phyloP scores from a whole-genome alignment of 2,888 invertebrate genomes.

The Sympetrum striolatum region DNA sequence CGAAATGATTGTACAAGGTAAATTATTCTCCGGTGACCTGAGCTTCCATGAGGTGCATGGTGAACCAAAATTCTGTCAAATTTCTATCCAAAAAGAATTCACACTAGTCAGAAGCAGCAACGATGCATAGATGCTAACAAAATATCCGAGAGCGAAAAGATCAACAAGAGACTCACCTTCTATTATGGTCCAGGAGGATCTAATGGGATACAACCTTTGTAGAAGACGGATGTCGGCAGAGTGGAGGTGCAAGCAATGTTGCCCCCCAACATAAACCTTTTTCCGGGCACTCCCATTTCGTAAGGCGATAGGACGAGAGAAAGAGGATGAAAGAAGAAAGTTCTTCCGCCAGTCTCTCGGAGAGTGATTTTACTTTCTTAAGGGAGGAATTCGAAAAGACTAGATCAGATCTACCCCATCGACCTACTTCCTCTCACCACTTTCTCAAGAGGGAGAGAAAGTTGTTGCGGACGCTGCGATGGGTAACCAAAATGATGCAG shows the following conservation, averaged over 20 bases:
- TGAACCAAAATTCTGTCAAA: background rate
- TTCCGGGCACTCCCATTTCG: background rate
- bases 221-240: slow-evolving; percentile 7
- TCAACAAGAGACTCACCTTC: background rate
- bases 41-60: background rate
- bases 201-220: background rate
- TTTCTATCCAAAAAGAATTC: background rate
- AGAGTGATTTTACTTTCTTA: background rate
- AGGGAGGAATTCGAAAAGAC: background rate
- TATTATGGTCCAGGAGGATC: background rate
- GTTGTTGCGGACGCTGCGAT: background rate
- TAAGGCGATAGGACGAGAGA: background rate
- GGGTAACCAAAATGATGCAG: background rate
- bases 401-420: background rate
- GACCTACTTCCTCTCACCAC: background rate
- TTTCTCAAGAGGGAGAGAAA: slow-evolving; percentile 19
- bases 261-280: background rate
- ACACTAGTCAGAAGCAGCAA: background rate
- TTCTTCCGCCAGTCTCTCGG: background rate
- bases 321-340: slow-evolving; percentile 11
- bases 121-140: no score
- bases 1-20: no score
- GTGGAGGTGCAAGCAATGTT: background rate
- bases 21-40: no score
- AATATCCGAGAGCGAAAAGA: background rate